Conservation (phyloP, 2,888 invertebrate species). For the Maniola hyperantus region DNA sequence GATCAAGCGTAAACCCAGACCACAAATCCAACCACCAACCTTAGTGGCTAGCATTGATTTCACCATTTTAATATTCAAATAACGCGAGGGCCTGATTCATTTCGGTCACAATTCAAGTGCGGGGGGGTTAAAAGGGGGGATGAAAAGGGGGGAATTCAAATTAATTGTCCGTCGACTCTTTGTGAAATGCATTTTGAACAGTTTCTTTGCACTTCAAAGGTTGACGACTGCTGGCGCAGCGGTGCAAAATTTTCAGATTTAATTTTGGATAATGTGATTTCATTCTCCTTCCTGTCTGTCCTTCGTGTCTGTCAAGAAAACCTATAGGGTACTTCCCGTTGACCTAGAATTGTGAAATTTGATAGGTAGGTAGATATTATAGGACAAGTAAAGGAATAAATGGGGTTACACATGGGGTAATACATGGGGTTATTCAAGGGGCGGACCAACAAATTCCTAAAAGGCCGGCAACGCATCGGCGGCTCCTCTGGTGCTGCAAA, state of each 20-base stretch:
- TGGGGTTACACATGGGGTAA: too few species aligned
- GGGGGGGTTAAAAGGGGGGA: not conserved
- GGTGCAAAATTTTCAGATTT: not conserved
- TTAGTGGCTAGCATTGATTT: conserved; percentile 17
- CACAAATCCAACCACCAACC: not conserved
- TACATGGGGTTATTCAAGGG: too few species aligned
- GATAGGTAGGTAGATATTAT: too few species aligned
- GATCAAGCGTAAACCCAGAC: conserved; percentile 1
- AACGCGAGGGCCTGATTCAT: conserved; percentile 21
- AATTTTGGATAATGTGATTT: too few species aligned
- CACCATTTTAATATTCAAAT: conserved; percentile 27
- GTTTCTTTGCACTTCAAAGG: conserved; percentile 13
- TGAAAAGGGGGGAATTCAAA: conserved; percentile 1
- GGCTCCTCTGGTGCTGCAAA: too few species aligned
- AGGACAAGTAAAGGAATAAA: too few species aligned
- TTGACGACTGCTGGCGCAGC: conserved; percentile 1
- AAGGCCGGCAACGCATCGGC: too few species aligned
- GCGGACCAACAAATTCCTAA: too few species aligned
- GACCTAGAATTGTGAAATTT: too few species aligned
- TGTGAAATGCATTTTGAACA: conserved; percentile 10
- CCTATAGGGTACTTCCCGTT: too few species aligned
- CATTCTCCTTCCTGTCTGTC: too few species aligned
- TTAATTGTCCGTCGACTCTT: conserved; percentile 18
- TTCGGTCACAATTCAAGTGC: conserved; percentile 21
- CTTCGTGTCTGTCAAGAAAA: too few species aligned